These are phyloP conservation scores for Ormyrus rosae DNA, from an alignment of 2,888 invertebrate species.

Conservation along the genomic window DNA sequence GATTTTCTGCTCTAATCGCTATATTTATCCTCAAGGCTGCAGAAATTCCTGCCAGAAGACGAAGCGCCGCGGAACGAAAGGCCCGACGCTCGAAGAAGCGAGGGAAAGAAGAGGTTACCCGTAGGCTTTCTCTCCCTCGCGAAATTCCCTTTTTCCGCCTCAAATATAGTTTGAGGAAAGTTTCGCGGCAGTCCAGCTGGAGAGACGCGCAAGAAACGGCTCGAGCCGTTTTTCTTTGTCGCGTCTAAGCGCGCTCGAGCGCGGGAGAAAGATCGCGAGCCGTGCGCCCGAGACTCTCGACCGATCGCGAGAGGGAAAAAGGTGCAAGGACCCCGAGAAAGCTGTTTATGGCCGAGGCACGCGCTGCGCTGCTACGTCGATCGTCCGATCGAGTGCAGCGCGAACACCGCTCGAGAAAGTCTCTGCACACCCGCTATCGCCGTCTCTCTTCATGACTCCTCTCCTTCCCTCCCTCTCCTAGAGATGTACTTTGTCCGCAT, in stretches of 20 bases:
- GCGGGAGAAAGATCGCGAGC: conserved; percentile 39
- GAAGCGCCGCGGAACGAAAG: background rate
- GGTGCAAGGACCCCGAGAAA: conserved; percentile 30
- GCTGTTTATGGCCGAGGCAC: background rate
- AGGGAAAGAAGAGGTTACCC: background rate
- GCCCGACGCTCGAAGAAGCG: background rate
- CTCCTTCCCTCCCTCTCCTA: too few relatives aligned
- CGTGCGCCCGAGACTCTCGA: conserved; percentile 8
- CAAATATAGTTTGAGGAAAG: too few relatives aligned
- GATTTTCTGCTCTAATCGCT: conserved; percentile 57
- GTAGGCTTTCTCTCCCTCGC: too few relatives aligned
- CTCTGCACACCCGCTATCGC: background rate
- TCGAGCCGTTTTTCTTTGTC: too few relatives aligned
- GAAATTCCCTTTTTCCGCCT: too few relatives aligned
- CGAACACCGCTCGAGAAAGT: conserved; percentile 6
- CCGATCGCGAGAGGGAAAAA: background rate
- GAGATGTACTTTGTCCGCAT: too few relatives aligned
- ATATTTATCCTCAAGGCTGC: conserved; percentile 62
- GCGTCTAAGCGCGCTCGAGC: background rate
- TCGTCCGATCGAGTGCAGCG: too few relatives aligned
- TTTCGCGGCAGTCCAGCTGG: too few relatives aligned
- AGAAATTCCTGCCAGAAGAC: conserved; percentile 54
- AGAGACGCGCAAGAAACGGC: too few relatives aligned
- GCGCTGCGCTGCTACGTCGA: too few relatives aligned
- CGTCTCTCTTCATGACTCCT: too few relatives aligned